phyloP scores from a whole-genome alignment of 2,113 vertebrate genomes.

The Sceloporus tristichus region DNA sequence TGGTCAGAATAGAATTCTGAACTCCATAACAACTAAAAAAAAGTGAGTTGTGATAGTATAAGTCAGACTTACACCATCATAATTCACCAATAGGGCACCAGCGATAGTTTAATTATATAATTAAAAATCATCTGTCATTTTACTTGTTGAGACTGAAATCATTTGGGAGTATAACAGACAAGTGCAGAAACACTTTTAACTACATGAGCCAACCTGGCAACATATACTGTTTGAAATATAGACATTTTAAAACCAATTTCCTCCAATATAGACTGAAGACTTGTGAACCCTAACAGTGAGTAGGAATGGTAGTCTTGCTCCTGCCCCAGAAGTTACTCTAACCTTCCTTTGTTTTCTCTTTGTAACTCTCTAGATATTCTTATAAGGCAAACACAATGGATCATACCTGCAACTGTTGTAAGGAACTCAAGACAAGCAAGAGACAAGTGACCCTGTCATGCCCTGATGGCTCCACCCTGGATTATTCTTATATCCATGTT shows the following conservation, averaged over 20 bases:
- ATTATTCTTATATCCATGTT: constrained; percentile 68
- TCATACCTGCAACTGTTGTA: constrained; percentile 76
- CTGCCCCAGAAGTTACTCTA: constrained; percentile 22
- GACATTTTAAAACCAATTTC: background rate
- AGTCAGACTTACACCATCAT: too few species aligned
- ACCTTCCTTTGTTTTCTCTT: background rate
- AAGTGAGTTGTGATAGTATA: too few species aligned
- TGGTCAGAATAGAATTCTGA: too few species aligned
- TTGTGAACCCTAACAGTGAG: background rate
- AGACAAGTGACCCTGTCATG: constrained; percentile 69
- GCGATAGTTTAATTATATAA: too few species aligned
- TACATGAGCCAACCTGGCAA: background rate
- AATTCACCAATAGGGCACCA: too few species aligned
- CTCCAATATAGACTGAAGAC: background rate
- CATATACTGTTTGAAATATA: background rate
- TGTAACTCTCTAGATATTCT: constrained; percentile 74
- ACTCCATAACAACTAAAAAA: too few species aligned
- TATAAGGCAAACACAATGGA: constrained; percentile 34
- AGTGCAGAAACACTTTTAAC: background rate
- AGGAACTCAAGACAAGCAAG: constrained; percentile 68
- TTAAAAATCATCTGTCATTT: background rate
- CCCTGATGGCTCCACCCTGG: constrained; percentile 46
- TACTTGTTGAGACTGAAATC: background rate
- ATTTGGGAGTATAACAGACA: background rate
- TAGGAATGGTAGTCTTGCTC: background rate